Evolutionary conservation across 2,797 vertebrate genomes (phyloP).

Genomic region (Fratercula arctica): DNA sequence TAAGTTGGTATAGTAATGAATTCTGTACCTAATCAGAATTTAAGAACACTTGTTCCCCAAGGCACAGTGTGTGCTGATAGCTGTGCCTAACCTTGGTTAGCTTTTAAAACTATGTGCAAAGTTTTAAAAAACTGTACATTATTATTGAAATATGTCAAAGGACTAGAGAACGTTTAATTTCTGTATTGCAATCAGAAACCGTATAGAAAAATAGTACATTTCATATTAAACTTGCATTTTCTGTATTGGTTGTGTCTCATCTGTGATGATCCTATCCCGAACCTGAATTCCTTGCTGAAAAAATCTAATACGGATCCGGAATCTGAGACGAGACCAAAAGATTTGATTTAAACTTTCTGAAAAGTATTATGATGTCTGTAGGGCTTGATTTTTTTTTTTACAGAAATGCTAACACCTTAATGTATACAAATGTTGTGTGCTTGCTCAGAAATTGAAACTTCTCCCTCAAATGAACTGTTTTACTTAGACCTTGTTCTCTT

Average conservation of each 20-base stretch:
- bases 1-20: background rate
- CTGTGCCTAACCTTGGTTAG: background rate
- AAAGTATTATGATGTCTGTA: background rate
- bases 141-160: background rate
- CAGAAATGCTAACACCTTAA: background rate
- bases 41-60: background rate
- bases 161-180: background rate
- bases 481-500: background rate
- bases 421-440: background rate
- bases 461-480: background rate
- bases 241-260: background rate
- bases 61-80: background rate
- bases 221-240: background rate
- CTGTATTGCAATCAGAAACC: background rate
- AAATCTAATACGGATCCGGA: conserved; percentile 72
- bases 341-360: background rate
- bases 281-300: conserved; percentile 76
- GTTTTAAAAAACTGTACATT: background rate
- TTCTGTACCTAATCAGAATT: background rate
- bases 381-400: background rate
- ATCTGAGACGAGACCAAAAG: conserved; percentile 68
- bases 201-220: background rate
- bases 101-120: background rate
- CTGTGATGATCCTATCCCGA: conserved; percentile 80
- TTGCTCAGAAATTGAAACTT: background rate